These are phyloP conservation scores for Iselma pallidipennis DNA, from an alignment of 2,888 invertebrate species.

Conservation along the genomic window DNA sequence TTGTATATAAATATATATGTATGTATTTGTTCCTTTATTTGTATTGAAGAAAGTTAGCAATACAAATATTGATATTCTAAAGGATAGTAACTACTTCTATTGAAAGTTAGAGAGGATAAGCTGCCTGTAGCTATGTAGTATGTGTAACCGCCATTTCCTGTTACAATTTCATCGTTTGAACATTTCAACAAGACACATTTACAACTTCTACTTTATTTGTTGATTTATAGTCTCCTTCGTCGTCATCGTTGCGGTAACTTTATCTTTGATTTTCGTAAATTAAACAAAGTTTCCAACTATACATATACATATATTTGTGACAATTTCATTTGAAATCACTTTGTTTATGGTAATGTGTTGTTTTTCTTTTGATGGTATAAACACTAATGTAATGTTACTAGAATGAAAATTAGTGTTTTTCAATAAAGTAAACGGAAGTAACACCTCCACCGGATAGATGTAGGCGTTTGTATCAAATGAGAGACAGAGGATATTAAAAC, in stretches of 20 bases:
- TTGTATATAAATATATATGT: background rate
- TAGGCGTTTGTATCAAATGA: background rate
- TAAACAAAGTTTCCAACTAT: no score
- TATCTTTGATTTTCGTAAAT: slow-evolving; percentile 39
- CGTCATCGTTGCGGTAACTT: slow-evolving; percentile 29
- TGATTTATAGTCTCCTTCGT: slow-evolving; percentile 40
- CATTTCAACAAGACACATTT: slow-evolving; percentile 37
- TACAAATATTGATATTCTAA: slow-evolving; percentile 35
- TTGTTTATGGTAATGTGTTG: no score
- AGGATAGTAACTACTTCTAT: slow-evolving; percentile 23
- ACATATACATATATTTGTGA: no score
- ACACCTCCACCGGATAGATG: no score
- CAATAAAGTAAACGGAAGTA: background rate
- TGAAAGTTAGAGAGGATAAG: slow-evolving; percentile 21
- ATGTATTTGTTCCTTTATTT: background rate
- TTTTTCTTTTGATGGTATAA: no score
- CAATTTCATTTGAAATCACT: no score
- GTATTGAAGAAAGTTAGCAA: slow-evolving; percentile 24
- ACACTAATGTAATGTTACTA: no score
- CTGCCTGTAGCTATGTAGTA: slow-evolving; percentile 19
- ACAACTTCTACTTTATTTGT: slow-evolving; percentile 40
- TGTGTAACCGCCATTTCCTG: slow-evolving; percentile 38
- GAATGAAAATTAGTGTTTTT: no score
- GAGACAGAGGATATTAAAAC: background rate
- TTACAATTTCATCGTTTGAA: slow-evolving; percentile 38